Evolutionary conservation across 2,888 invertebrate species (phyloP).

Genomic region (Ichneumon xanthorius): DNA sequence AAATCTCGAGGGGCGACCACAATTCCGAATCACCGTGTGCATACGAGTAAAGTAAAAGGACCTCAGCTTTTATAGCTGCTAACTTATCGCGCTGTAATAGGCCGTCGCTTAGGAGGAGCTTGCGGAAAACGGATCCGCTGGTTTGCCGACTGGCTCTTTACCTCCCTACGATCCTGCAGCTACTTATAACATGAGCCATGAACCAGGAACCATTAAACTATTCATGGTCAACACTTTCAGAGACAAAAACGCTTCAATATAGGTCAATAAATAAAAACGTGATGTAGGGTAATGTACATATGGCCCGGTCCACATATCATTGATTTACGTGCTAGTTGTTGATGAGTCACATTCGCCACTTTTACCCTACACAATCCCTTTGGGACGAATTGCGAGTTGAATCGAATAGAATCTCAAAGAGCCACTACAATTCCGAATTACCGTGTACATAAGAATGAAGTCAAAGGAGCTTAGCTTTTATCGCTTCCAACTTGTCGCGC

Average conservation of each 20-base stretch:
- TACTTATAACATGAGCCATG: neutral
- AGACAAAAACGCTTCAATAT: no score
- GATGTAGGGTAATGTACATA: no score
- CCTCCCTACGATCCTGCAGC: constrained; percentile 18
- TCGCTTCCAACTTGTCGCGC: constrained; percentile 68
- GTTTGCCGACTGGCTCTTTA: constrained; percentile 32
- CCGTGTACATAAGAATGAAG: constrained; percentile 59
- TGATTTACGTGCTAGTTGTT: no score
- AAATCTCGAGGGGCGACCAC: no score
- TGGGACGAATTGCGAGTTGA: no score
- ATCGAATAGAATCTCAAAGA: no score
- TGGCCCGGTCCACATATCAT: no score
- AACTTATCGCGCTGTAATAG: constrained; percentile 45
- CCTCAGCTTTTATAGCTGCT: constrained; percentile 74
- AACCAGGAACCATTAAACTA: no score
- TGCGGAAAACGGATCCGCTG: constrained; percentile 38
- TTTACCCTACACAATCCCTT: no score
- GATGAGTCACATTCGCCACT: no score
- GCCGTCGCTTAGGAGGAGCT: constrained; percentile 33
- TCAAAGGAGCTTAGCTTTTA: constrained; percentile 72
- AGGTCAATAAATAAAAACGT: no score
- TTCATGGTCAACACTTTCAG: no score
- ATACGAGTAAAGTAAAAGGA: constrained; percentile 45
- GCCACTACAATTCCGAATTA: neutral
- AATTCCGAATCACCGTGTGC: constrained; percentile 61